Conservation (phyloP, 2,888 invertebrate species). For the Herminia tarsipennalis region DNA sequence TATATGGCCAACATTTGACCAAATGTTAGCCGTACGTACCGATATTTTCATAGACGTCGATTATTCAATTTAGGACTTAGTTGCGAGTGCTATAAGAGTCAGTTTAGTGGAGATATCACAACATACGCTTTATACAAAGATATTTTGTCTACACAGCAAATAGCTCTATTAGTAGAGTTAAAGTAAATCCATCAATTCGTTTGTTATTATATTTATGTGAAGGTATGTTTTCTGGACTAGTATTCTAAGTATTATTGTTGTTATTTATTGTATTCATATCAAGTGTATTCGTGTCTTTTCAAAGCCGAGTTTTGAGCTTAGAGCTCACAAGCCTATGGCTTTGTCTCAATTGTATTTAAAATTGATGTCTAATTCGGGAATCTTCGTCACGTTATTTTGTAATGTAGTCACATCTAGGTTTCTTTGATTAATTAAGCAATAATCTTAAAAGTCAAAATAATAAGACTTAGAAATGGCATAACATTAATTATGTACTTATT, state of each 20-base stretch:
- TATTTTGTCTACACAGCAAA: slow-evolving; percentile 21
- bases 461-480: too few relatives aligned
- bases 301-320: too few relatives aligned
- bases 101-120: slow-evolving; percentile 43
- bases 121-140: slow-evolving; percentile 39
- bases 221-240: not conserved
- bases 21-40: slow-evolving; percentile 28
- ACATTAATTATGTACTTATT: too few relatives aligned
- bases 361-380: too few relatives aligned
- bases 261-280: not conserved
- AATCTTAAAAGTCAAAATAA: too few relatives aligned
- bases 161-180: slow-evolving; percentile 10
- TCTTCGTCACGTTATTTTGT: too few relatives aligned
- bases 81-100: slow-evolving; percentile 39
- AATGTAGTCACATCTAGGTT: too few relatives aligned
- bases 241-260: not conserved
- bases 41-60: slow-evolving; percentile 36
- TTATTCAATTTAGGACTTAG: slow-evolving; percentile 42
- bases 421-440: too few relatives aligned
- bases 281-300: not conserved
- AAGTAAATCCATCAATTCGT: not conserved
- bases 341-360: too few relatives aligned
- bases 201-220: not conserved
- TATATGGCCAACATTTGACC: slow-evolving; percentile 38
- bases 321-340: too few relatives aligned